Base-by-base conservation (phyloP, 2,797 vertebrate species). In the Falco berigora region DNA sequence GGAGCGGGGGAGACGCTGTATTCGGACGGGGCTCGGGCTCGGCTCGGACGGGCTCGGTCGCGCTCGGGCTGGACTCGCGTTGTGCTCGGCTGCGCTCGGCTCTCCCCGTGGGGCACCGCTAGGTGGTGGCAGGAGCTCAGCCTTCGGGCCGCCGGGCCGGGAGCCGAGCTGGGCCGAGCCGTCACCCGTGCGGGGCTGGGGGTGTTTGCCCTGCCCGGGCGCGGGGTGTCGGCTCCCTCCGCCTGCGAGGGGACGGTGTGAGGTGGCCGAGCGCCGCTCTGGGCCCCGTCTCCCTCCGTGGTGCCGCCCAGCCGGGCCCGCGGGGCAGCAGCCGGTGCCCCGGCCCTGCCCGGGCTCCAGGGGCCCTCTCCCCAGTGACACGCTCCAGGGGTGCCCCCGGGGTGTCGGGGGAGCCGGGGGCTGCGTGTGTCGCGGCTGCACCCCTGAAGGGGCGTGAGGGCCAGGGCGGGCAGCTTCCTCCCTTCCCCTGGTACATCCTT, bases 401-500 rank as follows among this genome's bases (percentile, higher is more conserved):
- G 19, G 44, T 46, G 49, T 38, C 36, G 16, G 27, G 38, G 66
- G 18, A 32, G 47, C 23, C 3, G 1, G 32, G 44, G 4, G 8
- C 34, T 9, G 40, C 17, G 1, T 6, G 30, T 27, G 40, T 7
- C 24, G 47, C 14, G 62, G 34, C 42, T 42, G 42, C 63, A 16
- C 34, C 28, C 42, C 74, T 11, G 50, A 36, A 5, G 0, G 4
- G 30, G 30, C 3, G 0, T 14, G 5, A 36, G 23, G 23, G 14
- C 14, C 1, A 15, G 25, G 8, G 4, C 6, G 2, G 18, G 23
- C 61, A 42, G 46, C 50, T 32, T 16, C 64, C 5, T 12, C 44
- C 56, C 34, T 38, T 42, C 27, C 80, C 40, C 36, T 11, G 9
- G 9, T 8, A 21, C 44, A 3, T 28, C 50, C 34, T 25, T 14